These are phyloP conservation scores for Malurus elegans DNA, from an alignment of 2,113 vertebrate genomes.

Conservation along the genomic window DNA sequence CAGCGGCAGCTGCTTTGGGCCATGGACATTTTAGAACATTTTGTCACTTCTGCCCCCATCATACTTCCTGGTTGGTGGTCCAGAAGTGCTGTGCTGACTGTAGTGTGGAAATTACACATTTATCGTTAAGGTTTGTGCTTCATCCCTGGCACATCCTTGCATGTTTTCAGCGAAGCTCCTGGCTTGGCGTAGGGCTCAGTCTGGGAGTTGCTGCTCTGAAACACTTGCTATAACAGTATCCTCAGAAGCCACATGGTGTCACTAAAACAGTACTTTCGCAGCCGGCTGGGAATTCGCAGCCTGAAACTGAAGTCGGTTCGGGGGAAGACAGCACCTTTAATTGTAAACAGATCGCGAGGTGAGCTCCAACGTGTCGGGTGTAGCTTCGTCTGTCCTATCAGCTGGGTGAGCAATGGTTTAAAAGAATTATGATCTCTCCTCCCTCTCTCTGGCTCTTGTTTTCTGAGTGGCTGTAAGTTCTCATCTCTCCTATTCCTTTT, in stretches of 20 bases:
- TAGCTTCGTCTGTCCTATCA: not conserved
- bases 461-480: not conserved
- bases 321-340: not conserved
- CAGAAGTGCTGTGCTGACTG: not conserved
- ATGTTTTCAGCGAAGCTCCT: not conserved
- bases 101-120: not conserved
- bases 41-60: not conserved
- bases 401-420: not conserved
- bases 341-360: not conserved
- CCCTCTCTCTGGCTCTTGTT: not conserved
- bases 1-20: not conserved
- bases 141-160: rapidly evolving
- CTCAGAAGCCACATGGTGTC: constrained; percentile 53
- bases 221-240: not conserved
- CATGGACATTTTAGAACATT: not conserved
- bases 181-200: not conserved
- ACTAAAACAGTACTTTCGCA: constrained; percentile 16
- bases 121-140: not conserved
- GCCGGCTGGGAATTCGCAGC: not conserved
- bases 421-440: not conserved
- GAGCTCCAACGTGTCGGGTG: not conserved
- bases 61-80: not conserved
- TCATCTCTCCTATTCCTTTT: not conserved
- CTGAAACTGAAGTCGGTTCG: not conserved
- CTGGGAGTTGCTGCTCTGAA: not conserved